Percentiles rank a stretch among this genome's conserved stretches.
These are phyloP conservation scores for Zele albiditarsus DNA, from an alignment of 2,888 invertebrate genomes.

Conservation along the genomic window DNA sequence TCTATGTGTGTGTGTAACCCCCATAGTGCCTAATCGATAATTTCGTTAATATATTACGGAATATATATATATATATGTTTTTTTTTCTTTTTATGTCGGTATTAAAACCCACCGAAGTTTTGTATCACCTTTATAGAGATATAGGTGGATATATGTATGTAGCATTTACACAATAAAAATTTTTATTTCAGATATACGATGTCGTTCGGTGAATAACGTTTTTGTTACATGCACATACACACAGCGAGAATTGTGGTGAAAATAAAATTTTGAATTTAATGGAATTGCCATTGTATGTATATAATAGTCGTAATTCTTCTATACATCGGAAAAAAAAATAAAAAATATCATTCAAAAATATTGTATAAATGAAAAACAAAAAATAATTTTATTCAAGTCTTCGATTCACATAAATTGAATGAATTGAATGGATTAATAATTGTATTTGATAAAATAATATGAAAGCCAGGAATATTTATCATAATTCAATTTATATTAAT, in stretches of 20 bases:
- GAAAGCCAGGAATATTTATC: constrained; percentile 49
- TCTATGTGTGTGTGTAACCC: not conserved
- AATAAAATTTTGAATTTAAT: constrained; percentile 13
- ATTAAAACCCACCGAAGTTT: not conserved
- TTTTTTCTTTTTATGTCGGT: not conserved
- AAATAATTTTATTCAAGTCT: not conserved
- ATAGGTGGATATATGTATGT: not conserved
- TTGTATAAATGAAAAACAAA: constrained; percentile 7
- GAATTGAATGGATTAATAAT: constrained; percentile 6
- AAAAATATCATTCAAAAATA: constrained; percentile 14
- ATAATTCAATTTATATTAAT: constrained; percentile 19
- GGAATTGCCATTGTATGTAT: constrained; percentile 7
- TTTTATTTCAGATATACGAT: constrained; percentile 33
- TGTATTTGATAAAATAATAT: constrained; percentile 22
- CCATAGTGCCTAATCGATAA: constrained; percentile 20
- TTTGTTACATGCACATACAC: constrained; percentile 10
- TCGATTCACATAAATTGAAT: not conserved
- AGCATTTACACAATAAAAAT: constrained; percentile 21
- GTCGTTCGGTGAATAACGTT: constrained; percentile 23
- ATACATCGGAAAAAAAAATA: not conserved
- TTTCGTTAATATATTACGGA: constrained; percentile 21
- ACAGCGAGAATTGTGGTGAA: not conserved
- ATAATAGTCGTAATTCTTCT: not conserved
- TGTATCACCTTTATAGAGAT: not conserved
- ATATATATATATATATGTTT: not conserved